These are phyloP conservation scores for Odobenus rosmarus DNA, from an alignment of 2,113 vertebrate genomes.

Conservation along the genomic window DNA sequence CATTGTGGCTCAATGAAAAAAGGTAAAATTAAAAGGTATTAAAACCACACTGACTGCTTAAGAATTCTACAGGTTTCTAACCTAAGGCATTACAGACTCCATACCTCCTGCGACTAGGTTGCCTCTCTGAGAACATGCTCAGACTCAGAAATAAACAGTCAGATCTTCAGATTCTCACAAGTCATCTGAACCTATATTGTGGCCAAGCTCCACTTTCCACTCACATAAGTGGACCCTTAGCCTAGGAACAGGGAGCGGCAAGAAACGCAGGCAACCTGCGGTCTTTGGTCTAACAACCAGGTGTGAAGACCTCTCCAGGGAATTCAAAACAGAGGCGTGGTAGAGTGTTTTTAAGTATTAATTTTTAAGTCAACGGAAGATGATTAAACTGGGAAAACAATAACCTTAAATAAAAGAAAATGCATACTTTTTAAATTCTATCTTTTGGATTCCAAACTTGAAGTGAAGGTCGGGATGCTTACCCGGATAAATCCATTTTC, in stretches of 20 bases:
- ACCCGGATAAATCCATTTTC: slow-evolving; percentile 92
- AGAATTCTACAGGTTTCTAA: not conserved
- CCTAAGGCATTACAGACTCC: not conserved
- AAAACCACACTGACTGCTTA: not conserved
- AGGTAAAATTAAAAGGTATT: not conserved
- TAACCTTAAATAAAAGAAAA: not conserved
- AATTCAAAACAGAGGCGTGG: not conserved
- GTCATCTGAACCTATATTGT: not conserved
- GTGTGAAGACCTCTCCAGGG: not conserved
- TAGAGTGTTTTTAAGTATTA: not conserved
- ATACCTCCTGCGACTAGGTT: not conserved
- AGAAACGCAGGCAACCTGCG: not conserved
- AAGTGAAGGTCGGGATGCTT: slow-evolving; percentile 56
- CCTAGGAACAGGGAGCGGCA: no score
- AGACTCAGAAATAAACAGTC: not conserved
- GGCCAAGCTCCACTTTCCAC: not conserved
- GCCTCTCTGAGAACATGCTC: not conserved
- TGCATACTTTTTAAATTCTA: not conserved
- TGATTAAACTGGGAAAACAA: not conserved
- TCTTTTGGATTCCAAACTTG: not conserved
- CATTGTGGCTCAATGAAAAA: not conserved
- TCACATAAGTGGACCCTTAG: not conserved
- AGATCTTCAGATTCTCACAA: not conserved
- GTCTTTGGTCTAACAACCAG: not conserved
- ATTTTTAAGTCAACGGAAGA: not conserved